Base-by-base conservation (phyloP, 2,113 vertebrate genomes). In the Climacteris rufus region DNA sequence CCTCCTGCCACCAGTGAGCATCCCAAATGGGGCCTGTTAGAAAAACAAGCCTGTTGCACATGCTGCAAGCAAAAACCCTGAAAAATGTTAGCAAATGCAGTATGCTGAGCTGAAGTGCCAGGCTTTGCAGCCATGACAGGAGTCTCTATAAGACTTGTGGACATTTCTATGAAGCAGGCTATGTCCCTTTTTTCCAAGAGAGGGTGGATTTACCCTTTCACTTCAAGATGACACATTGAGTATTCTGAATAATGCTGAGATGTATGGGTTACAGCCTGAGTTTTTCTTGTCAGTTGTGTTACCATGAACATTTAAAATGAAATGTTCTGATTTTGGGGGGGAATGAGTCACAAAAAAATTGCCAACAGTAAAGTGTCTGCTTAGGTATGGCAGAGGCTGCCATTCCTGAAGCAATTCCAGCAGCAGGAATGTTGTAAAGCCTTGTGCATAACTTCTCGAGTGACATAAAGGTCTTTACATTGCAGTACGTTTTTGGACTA, bases 181-280 rank as follows among this genome's bases (percentile, higher is more conserved):
- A 17, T 9, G 28, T 5, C 8, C 25, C 18, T 68, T 28, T 71
- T 44, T 79, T 37, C 19, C 10, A 47, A n/a, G 9, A 11, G 7
- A 66, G 8, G 9, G 10, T 30, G 18, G 47, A 35, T 80, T 87
- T 74, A 20, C 6, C 9, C 31, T 68, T 6, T 0, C 21, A 7
- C 82, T 71, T 72, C n/a, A n/a, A 23, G 42, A 24, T 50, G 76
- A 5, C 8, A 13, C 3, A 5, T 19, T 47, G 79, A 17, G 23
- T n/a, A 6, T 47, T 56, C 37, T 47, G n/a, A 56, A 22, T n/a
- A 24, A 42, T 25, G 21, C 24, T 5, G 18, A 59, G 39, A 61
- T 0, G 0, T 33, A 5, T 3, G 37, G 30, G 21, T 94, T 57
- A 20, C 3, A 17, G 14, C 9, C 3, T 24, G n/a, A 15, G 23